Evolutionary conservation across 2,888 invertebrate genomes (phyloP).

Genomic region (Philonicus albiceps): DNA sequence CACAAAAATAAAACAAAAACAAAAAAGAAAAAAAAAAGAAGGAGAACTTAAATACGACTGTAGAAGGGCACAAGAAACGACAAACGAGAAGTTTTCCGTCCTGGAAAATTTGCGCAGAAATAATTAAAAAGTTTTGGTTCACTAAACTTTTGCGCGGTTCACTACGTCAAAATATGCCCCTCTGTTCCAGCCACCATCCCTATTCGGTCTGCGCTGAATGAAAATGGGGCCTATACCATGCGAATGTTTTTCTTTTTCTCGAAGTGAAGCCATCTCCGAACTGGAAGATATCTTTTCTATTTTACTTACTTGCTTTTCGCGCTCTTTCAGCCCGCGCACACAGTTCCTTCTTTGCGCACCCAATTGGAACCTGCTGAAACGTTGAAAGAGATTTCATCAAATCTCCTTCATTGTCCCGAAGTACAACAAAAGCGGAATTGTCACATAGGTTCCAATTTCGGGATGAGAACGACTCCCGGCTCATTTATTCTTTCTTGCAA

Average conservation of each 20-base stretch:
- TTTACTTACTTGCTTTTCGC: background rate
- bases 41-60: background rate
- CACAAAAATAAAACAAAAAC: background rate
- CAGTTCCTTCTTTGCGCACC: background rate
- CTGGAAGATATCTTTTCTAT: background rate
- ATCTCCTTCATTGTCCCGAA: background rate
- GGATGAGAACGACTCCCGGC: background rate
- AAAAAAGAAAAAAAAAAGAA: no score
- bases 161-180: slow-evolving; percentile 15
- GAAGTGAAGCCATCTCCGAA: background rate
- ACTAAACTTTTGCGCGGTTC: slow-evolving; percentile 29
- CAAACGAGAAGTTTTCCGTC: background rate
- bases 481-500: background rate
- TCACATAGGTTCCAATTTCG: background rate
- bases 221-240: background rate
- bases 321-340: background rate
- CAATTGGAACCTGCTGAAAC: background rate
- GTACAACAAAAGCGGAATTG: background rate
- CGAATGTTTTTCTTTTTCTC: background rate
- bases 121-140: slow-evolving; percentile 37
- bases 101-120: background rate
- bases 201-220: background rate
- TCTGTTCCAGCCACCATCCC: background rate
- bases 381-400: background rate
- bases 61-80: background rate